These are phyloP conservation scores for Sitta europaea DNA, from an alignment of 2,113 vertebrate genomes.

Conservation along the genomic window DNA sequence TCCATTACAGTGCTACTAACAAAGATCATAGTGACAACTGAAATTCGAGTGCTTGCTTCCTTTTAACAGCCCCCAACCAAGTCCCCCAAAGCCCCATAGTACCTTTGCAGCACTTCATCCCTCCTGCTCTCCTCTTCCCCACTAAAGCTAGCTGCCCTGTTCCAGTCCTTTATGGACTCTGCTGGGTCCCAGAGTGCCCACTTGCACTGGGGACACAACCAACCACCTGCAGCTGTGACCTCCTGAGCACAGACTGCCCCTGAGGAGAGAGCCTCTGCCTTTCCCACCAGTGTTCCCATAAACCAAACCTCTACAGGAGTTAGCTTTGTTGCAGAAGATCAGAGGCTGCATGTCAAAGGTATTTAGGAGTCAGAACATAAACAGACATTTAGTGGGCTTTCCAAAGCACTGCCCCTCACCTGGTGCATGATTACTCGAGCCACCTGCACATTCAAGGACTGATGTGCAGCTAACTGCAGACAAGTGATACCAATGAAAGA, in stretches of 20 bases:
- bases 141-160: rapidly evolving
- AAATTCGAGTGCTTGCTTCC: neutral
- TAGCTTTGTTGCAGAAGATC: neutral
- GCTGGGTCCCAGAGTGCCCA: neutral
- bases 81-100: rapidly evolving
- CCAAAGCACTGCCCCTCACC: neutral
- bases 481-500: neutral
- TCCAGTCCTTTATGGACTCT: neutral
- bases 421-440: neutral
- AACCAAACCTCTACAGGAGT: neutral
- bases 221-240: neutral
- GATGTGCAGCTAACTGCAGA: neutral
- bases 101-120: neutral
- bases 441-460: neutral
- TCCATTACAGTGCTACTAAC: neutral
- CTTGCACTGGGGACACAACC: no score
- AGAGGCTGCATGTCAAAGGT: neutral
- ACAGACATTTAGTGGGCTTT: neutral
- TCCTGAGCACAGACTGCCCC: neutral
- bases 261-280: neutral
- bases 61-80: neutral
- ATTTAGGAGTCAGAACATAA: neutral
- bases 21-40: neutral
- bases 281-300: neutral
- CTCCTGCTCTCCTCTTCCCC: neutral